Evolutionary conservation across 2,113 vertebrate species (phyloP).

Genomic region (Cyphomyrus plagiostoma): DNA sequence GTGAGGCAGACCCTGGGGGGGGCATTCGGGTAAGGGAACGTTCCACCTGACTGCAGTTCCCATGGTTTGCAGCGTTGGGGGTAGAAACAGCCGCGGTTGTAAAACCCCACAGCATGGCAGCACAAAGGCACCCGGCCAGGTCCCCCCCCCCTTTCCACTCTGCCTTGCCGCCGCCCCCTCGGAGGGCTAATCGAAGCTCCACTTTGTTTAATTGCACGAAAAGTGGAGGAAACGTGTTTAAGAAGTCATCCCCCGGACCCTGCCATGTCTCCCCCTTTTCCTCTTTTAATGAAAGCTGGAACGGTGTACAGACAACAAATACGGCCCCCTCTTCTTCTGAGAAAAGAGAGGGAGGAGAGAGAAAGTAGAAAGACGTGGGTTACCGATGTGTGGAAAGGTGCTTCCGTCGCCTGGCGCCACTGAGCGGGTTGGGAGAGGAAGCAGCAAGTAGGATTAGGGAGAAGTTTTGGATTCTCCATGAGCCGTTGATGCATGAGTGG

Average conservation of each 20-base stretch:
- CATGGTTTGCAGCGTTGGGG: conserved; percentile 92
- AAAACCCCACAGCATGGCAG: conserved; percentile 93
- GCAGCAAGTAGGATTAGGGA: conserved; percentile 84
- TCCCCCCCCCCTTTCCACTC: conserved; percentile 95
- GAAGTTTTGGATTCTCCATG: conserved; percentile 63
- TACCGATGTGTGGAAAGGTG: conserved; percentile 66
- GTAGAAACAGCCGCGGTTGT: conserved; percentile 99
- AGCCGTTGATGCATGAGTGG: conserved; percentile 58
- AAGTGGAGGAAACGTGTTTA: conserved; percentile 95
- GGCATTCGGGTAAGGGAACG: conserved; percentile 60
- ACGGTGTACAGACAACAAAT: conserved; percentile 89
- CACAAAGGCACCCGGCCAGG: conserved; percentile 95
- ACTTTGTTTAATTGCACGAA: conserved; percentile 99
- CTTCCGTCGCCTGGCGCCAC: conserved; percentile 58
- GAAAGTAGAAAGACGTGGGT: conserved; percentile 59
- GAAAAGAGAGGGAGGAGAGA: background rate
- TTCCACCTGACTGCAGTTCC: conserved; percentile 99
- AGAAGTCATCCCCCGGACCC: conserved; percentile 84
- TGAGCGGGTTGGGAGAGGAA: conserved; percentile 50
- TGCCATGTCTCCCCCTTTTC: conserved; percentile 29
- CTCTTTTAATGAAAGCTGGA: conserved; percentile 82
- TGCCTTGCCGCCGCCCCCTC: conserved; percentile 93
- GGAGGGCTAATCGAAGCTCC: conserved; percentile 98
- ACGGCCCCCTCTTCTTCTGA: conserved; percentile 57
- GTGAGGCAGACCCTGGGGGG: conserved; percentile 21